Evolutionary conservation across 2,888 invertebrate species (phyloP), one percentile per base, ranked within the genome.

Genomic region (Drosophila mulleri): DNA sequence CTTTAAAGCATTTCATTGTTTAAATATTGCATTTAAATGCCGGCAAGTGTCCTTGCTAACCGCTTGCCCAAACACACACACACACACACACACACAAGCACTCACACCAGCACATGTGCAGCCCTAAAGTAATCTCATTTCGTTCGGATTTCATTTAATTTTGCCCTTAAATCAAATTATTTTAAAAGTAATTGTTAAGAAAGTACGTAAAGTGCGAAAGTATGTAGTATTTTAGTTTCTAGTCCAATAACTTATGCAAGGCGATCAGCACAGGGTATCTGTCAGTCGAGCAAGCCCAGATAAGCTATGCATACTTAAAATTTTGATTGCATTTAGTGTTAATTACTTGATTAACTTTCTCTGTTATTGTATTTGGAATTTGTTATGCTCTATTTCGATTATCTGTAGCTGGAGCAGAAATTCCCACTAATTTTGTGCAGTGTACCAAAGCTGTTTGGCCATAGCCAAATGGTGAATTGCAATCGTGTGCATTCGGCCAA

Each of bases 11-110:
- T 68, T 71, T 73, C 59, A 74, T 78, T 81, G 71, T 80, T 78
- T 80, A 82, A 82, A 88, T 78, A 83, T 82, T 75, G 78, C 68
- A 61, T 72, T 77, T 72, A 77, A 83, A 84, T 84, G 78, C 72
- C 82, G 68, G 61, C 69, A 69, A 59, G 45, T 45, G 72, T 6
- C 44, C 48, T 12, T 18, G 14, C 23, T 26, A 16, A 37, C 20
- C 59, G 32, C 39, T n/a, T 45, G 32, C 41, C 14, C 58, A 35
- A n/a, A 41, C 48, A 47, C 52, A 18, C 11, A 20, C 16, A 7
- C 45, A 42, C 23, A n/a, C 32, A 4, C 42, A 32, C 52, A 50
- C n/a, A 26, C 9, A 26, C n/a, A n/a, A n/a, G n/a, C n/a, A n/a
- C n/a, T n/a, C n/a, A n/a, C n/a, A 26, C 14, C 8, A 9, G n/a